These are phyloP conservation scores for Centropus bengalensis DNA, from an alignment of 2,113 vertebrate genomes.

Conservation along the genomic window DNA sequence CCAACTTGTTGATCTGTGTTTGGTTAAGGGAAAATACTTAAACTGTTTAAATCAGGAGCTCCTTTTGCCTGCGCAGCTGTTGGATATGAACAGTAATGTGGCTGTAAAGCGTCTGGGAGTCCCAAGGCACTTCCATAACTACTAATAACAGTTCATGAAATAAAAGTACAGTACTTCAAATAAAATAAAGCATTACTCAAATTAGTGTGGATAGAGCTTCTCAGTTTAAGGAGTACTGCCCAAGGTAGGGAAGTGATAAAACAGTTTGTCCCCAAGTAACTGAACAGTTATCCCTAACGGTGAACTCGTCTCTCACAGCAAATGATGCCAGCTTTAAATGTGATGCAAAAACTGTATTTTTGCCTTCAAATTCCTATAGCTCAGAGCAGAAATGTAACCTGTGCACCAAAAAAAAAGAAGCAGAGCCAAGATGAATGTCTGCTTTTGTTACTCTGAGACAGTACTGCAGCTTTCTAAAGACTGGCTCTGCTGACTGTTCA, in stretches of 20 bases:
- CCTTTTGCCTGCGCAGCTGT: constrained; percentile 18
- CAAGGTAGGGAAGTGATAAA: not conserved
- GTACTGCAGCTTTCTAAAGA: not conserved
- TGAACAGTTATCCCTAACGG: not conserved
- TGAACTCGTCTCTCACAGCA: not conserved
- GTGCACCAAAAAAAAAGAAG: not conserved
- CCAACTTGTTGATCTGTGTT: constrained; percentile 10
- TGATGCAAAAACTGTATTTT: not conserved
- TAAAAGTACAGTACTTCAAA: not conserved
- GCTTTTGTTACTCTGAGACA: not conserved
- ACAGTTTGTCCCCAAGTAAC: not conserved
- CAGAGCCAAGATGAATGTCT: not conserved
- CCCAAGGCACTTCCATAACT: not conserved
- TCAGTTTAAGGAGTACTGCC: not conserved
- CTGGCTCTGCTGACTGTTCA: not conserved
- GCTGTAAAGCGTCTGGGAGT: not conserved
- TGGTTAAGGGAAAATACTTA: constrained; percentile 37
- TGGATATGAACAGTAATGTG: not conserved
- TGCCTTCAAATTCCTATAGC: not conserved
- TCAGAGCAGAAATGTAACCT: constrained; percentile 10
- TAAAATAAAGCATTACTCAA: not conserved
- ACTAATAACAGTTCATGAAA: not conserved
- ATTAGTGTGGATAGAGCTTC: not conserved
- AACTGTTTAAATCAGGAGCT: constrained; percentile 1
- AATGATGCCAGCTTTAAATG: not conserved